A percentile compares a stretch with the other conserved stretches of the same genome.
Evolutionary conservation across 2,113 vertebrate genomes (phyloP).

Genomic region (Petroica traversi): DNA sequence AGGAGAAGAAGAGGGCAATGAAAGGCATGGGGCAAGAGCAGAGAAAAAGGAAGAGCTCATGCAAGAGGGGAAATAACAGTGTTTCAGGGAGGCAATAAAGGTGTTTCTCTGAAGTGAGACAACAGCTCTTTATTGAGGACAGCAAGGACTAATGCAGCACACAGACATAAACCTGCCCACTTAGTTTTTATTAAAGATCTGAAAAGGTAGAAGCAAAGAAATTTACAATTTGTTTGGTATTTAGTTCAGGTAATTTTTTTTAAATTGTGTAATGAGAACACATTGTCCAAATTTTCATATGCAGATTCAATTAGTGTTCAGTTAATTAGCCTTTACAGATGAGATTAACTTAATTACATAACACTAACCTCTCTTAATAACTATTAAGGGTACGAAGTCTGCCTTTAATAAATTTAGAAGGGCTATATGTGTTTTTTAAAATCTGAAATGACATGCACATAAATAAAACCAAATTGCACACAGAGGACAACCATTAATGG

Average conservation of each 20-base stretch:
- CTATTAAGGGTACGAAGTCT: constrained; percentile 59
- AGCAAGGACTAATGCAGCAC: background rate
- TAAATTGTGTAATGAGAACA: constrained; percentile 51
- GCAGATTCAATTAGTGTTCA: constrained; percentile 68
- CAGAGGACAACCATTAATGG: constrained; percentile 53
- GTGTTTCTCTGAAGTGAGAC: background rate
- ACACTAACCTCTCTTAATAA: constrained; percentile 72
- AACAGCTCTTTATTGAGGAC: background rate
- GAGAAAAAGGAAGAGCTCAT: background rate
- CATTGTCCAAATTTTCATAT: constrained; percentile 71
- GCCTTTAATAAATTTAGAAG: constrained; percentile 66
- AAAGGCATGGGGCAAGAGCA: background rate
- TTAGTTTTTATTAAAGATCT: background rate
- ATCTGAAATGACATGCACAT: constrained; percentile 56
- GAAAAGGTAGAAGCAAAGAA: constrained; percentile 23
- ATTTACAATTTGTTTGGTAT: constrained; percentile 11
- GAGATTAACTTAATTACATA: constrained; percentile 73
- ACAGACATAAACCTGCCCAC: background rate
- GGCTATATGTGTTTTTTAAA: constrained; percentile 62
- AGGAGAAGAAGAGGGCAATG: background rate
- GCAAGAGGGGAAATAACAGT: background rate
- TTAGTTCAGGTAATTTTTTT: constrained; percentile 55
- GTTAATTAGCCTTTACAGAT: constrained; percentile 72
- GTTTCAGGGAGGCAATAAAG: background rate
- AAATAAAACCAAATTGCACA: constrained; percentile 65